Evolutionary conservation across 1,140 invertebrate genomes (phyloP).

Genomic region (Amphibalanus amphitrite): DNA sequence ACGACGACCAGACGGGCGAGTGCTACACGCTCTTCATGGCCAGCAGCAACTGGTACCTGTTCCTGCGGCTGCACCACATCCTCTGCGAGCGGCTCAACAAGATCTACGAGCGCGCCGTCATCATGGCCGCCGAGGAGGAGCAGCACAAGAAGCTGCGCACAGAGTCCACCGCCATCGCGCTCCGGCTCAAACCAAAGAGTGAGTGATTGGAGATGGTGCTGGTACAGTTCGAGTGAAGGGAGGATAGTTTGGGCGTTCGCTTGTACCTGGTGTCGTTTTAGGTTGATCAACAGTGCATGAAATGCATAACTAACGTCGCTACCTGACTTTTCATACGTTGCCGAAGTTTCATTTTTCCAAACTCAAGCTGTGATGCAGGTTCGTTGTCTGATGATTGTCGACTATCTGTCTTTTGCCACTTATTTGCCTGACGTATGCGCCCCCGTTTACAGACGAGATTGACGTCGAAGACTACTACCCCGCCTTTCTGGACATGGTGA

Average conservation of each 20-base stretch:
- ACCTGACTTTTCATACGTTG: too few species aligned
- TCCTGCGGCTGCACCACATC: slow-evolving; percentile 85
- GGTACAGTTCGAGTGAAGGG: too few species aligned
- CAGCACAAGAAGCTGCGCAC: slow-evolving; percentile 40
- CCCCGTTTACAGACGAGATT: slow-evolving; percentile 42
- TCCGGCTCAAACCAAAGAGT: slow-evolving; percentile 71
- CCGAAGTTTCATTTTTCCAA: too few species aligned
- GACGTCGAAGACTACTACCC: slow-evolving; percentile 72
- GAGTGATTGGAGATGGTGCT: too few species aligned
- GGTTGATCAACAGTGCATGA: too few species aligned
- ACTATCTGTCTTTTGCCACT: too few species aligned
- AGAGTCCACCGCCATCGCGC: slow-evolving; percentile 62
- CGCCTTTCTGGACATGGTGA: slow-evolving; percentile 83
- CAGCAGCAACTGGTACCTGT: slow-evolving; percentile 87
- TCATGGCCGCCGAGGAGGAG: slow-evolving; percentile 53
- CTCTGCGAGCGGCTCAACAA: slow-evolving; percentile 74
- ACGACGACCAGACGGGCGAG: background rate
- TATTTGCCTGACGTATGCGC: too few species aligned
- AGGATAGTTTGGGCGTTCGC: too few species aligned
- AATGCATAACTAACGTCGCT: too few species aligned
- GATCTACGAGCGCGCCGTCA: slow-evolving; percentile 54
- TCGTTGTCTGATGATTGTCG: too few species aligned
- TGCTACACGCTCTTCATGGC: slow-evolving; percentile 62
- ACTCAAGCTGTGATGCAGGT: too few species aligned
- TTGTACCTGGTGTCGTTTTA: too few species aligned